Evolutionary conservation across 92 coral and sea anemone species (phyloP).

Genomic region (Montipora capitata): DNA sequence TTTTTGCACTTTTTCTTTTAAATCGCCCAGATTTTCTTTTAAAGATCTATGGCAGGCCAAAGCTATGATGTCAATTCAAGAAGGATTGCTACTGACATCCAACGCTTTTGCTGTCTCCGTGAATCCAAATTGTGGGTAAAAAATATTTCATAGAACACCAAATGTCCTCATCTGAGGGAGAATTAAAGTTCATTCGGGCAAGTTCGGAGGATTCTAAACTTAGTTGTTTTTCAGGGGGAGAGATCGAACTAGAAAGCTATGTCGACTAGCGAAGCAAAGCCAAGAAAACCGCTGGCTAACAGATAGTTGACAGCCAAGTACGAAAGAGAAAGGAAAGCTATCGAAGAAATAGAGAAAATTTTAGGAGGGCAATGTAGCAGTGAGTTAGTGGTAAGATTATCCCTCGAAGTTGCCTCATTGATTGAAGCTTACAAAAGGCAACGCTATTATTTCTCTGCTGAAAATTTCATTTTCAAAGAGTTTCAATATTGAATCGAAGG

Average conservation of each 20-base stretch:
- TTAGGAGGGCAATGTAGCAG: constrained; percentile 8
- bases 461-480: background rate
- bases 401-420: background rate
- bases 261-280: background rate
- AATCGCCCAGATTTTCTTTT: too few species aligned
- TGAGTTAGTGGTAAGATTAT: constrained; percentile 12
- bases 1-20: too few species aligned
- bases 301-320: constrained; percentile 20
- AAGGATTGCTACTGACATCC: too few species aligned
- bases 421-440: background rate
- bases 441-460: background rate
- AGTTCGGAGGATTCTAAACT: background rate
- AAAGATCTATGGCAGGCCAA: too few species aligned
- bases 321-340: background rate
- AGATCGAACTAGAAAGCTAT: background rate
- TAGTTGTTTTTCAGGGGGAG: background rate
- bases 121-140: too few species aligned
- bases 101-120: too few species aligned
- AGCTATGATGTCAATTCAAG: too few species aligned
- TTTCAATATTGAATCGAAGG: background rate
- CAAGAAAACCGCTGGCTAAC: constrained; percentile 23
- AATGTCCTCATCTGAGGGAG: background rate
- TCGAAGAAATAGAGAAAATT: constrained; percentile 8
- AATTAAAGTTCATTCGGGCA: background rate
- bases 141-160: background rate